Base-by-base conservation (phyloP, 2,797 vertebrate species). In the Florisuga fusca region DNA sequence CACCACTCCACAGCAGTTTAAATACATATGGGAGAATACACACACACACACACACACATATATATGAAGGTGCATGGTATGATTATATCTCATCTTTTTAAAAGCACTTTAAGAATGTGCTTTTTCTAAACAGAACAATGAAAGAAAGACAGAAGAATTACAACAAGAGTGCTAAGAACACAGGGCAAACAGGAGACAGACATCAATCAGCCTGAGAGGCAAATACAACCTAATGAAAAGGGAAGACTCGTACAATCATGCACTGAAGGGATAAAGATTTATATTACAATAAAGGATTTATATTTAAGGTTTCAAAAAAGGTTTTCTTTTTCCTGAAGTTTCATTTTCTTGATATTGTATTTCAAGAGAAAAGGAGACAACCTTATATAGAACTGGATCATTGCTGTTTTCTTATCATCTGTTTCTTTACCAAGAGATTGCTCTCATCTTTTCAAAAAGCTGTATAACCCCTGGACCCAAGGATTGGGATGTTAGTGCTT, bases 261-360 rank as follows among this genome's bases (percentile, higher is more conserved):
- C 83, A 87, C 64, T 90, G 94, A 94, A 95, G 94, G 93, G 95
- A 97, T 91, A 90, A 94, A 94, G 96, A 96, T 91, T 96, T 95
- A 95, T 96, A 91, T 94, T 95, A 96, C 96, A 97, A 95, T 94
- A 94, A 94, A 94, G 87, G 94, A 95, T 94, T 97, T 97, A 87
- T 87, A 94, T 74, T 93, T 96, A 91, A 96, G 87, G 80, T 93
- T 96, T 94, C 2, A 0, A 73, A 91, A 95, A 77, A 82, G 64
- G 0, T 9, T n/a, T 75, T 87, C 43, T 63, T 51, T 23, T 71
- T 84, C 68, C 33, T 63, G 5, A 94, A 93, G 85, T 87, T 96
- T 84, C 89, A 2, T 94, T 95, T 97, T 96, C 95, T 94, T 96
- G 89, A 94, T 84, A 96, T 83, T 96, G 90, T 96, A 90, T 93